Base-by-base conservation (phyloP, 2,113 vertebrate genomes). In the Seriola rivoliana region DNA sequence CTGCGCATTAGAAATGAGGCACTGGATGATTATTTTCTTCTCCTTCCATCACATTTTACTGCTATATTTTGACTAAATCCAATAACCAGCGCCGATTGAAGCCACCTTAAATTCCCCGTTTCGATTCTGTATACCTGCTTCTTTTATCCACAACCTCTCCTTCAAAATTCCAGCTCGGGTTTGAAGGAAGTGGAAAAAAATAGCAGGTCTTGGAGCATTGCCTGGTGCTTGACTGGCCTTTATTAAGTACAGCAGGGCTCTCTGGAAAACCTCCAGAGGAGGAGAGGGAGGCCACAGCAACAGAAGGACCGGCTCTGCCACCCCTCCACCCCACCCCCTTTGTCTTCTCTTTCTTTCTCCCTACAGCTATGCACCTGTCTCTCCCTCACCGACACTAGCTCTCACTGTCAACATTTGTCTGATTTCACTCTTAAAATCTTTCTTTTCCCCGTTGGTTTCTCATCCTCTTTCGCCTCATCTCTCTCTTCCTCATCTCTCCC, bases 151-250 rank as follows among this genome's bases (percentile, higher is more conserved):
- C 75, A 69, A 34, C 10, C 63, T 71, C 70, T 74, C 64, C 71
- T 85, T 80, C 36, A 66, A 81, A 82, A 89, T 88, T 91, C 94
- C 93, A 84, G 88, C 88, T 93, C 88, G 85, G 94, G 94, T 95
- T 50, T 95, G 93, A 95, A 92, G 92, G 91, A 96, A 96, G 91
- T 92, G 85, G 75, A 94, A 93, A 88, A 92, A 96, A 96, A 96
- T 94, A 94, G 88, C 92, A 93, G 88, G 87, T 94, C 93, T 93
- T 97, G 97, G 96, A 97, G 82, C 40, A 42, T 54, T 95, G 96
- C 96, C 96, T 93, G 94, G 94, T 92, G 92, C 95, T 95, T 95
- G 94, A 96, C 96, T 96, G 96, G 95, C 92, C 94, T 97, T 96
- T 94, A 97, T 97, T 97, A 96, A 96, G 95, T 95, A 94, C 96